Evolutionary conservation across 2,888 invertebrate genomes (phyloP).

Genomic region (Plagodis pulveraria): DNA sequence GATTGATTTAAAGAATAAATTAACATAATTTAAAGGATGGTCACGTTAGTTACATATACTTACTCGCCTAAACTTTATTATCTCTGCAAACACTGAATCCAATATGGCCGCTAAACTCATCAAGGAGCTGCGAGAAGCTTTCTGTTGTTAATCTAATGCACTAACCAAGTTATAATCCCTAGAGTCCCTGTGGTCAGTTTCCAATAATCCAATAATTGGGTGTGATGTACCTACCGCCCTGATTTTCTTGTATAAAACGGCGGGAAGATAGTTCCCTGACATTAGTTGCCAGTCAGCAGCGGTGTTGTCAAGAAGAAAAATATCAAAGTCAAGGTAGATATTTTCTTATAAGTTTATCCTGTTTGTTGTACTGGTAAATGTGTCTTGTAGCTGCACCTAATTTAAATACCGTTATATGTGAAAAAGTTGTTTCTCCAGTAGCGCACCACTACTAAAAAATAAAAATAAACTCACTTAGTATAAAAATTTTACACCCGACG

Average conservation of each 20-base stretch:
- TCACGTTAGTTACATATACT: too few relatives aligned
- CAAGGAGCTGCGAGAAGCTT: constrained; percentile 26
- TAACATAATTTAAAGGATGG: too few relatives aligned
- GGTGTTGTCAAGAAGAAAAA: constrained; percentile 59
- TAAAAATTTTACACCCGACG: too few relatives aligned
- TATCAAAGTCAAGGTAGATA: constrained; percentile 44
- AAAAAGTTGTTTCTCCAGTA: too few relatives aligned
- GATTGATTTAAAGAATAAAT: too few relatives aligned
- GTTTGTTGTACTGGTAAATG: too few relatives aligned
- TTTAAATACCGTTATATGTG: too few relatives aligned
- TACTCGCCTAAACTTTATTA: too few relatives aligned
- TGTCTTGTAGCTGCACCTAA: too few relatives aligned
- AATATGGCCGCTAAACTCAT: constrained; percentile 35
- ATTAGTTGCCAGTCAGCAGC: constrained; percentile 64
- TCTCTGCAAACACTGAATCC: constrained; percentile 6
- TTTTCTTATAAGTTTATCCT: constrained; percentile 2
- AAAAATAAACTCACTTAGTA: too few relatives aligned
- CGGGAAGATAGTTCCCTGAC: constrained; percentile 48
- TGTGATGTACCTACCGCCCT: constrained; percentile 41
- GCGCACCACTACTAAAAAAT: too few relatives aligned
- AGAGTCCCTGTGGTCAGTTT: constrained; percentile 63
- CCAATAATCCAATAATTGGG: constrained; percentile 79
- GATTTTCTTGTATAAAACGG: constrained; percentile 66
- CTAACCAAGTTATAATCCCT: constrained; percentile 75
- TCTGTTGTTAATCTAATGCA: constrained; percentile 56